Conservation (phyloP, 2,797 vertebrate genomes). For the Molossus molossus region DNA sequence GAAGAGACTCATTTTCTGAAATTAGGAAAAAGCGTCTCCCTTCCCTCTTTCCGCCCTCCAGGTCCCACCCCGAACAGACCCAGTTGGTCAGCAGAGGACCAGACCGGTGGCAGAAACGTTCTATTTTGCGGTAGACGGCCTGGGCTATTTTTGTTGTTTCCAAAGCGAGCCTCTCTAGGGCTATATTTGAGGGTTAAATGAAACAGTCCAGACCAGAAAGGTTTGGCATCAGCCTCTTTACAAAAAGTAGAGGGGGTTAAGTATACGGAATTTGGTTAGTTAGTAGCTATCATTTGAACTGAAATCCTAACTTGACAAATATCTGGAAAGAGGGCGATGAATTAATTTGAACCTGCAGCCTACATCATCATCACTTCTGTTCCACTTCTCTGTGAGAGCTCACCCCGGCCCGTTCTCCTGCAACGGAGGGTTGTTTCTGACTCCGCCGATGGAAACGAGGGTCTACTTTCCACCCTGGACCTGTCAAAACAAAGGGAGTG, state of each 20-base stretch:
- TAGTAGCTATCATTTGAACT: conserved; percentile 46
- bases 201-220: conserved; percentile 80
- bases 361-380: not conserved
- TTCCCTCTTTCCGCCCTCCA: conserved; percentile 46
- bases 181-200: conserved; percentile 82
- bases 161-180: conserved; percentile 73
- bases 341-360: conserved; percentile 60
- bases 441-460: not conserved
- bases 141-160: conserved; percentile 80
- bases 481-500: conserved; percentile 62
- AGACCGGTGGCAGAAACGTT: conserved; percentile 62
- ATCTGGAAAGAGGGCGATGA: not conserved
- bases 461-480: conserved; percentile 25
- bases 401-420: not conserved
- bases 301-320: conserved; percentile 56
- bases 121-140: conserved; percentile 72
- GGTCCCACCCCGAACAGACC: conserved; percentile 57
- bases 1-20: conserved; percentile 46
- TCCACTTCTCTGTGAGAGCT: not conserved
- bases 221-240: conserved; percentile 65
- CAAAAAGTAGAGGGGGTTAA: conserved; percentile 23
- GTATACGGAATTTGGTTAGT: conserved; percentile 52
- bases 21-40: not conserved
- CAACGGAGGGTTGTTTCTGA: not conserved
- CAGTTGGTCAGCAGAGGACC: conserved; percentile 46